These are phyloP conservation scores for Lemur catta DNA, from an alignment of 2,797 vertebrate genomes.

Conservation along the genomic window DNA sequence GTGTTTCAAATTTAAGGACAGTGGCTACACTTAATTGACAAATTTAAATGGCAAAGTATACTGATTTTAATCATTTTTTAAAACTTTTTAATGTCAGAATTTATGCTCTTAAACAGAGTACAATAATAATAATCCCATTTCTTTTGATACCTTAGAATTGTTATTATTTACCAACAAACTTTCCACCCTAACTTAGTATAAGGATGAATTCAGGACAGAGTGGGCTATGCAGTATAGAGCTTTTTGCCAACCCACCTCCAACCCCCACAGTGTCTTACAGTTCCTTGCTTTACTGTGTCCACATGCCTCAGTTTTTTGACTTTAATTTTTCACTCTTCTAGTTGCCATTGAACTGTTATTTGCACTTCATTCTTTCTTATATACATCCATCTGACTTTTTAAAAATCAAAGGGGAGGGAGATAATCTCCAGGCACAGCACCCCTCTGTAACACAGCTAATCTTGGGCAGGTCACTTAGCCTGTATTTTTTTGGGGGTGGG, in stretches of 20 bases:
- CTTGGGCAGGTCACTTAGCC: background rate
- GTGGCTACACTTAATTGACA: background rate
- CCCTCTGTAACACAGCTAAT: background rate
- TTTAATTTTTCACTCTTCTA: background rate
- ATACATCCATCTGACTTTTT: background rate
- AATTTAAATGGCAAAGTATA: background rate
- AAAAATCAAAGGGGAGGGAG: background rate
- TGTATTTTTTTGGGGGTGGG: too few relatives aligned
- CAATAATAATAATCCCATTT: background rate
- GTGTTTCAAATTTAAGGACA: background rate
- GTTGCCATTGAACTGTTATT: background rate
- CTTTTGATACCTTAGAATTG: background rate
- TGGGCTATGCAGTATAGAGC: fast-evolving
- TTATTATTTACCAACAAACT: background rate
- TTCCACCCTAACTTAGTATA: background rate
- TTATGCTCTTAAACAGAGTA: background rate
- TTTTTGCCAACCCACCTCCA: background rate
- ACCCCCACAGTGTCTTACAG: too few relatives aligned
- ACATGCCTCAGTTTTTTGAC: background rate
- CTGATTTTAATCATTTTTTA: background rate
- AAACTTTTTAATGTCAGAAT: background rate
- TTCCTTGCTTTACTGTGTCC: background rate
- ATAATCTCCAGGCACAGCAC: background rate
- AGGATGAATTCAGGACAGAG: background rate
- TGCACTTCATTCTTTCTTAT: background rate